A percentile compares a stretch with the other conserved stretches of the same genome.
Evolutionary conservation across 2,888 invertebrate species (phyloP).

Genomic region (Campopleginae sp.): DNA sequence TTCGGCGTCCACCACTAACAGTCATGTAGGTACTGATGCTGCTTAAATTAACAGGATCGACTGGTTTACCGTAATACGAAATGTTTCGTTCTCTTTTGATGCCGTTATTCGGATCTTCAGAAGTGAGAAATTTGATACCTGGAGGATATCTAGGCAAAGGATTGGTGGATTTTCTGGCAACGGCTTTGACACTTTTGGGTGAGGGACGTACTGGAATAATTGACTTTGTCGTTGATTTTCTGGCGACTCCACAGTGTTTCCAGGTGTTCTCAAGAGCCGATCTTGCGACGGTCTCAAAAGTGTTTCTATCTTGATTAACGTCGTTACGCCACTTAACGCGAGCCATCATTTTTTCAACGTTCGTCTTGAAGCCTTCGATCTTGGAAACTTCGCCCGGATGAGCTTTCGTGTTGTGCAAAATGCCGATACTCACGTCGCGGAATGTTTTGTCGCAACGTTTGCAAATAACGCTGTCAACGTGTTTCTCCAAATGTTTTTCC

Average conservation of each 20-base stretch:
- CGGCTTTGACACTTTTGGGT: constrained; percentile 74
- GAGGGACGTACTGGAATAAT: constrained; percentile 55
- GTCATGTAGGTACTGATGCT: constrained; percentile 86
- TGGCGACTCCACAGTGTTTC: constrained; percentile 79
- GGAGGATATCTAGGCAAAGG: constrained; percentile 76
- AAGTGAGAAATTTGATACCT: constrained; percentile 66
- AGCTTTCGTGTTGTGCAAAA: constrained; percentile 76
- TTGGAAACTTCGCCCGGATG: constrained; percentile 79
- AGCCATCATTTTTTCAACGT: constrained; percentile 73
- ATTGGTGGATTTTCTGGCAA: constrained; percentile 86
- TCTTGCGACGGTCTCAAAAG: constrained; percentile 46
- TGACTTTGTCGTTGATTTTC: constrained; percentile 84
- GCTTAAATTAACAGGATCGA: constrained; percentile 81
- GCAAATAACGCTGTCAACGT: constrained; percentile 84
- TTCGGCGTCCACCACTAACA: constrained; percentile 85
- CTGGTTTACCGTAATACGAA: constrained; percentile 85
- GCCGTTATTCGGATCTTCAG: constrained; percentile 73
- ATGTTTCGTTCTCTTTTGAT: constrained; percentile 27
- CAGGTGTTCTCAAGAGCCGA: constrained; percentile 63
- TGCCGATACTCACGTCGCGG: constrained; percentile 75
- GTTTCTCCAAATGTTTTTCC: constrained; percentile 83
- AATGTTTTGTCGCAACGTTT: constrained; percentile 82
- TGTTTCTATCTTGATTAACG: neutral
- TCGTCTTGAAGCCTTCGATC: constrained; percentile 72
- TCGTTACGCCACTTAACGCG: constrained; percentile 61